Evolutionary conservation across 2,888 invertebrate genomes (phyloP).

Genomic region (Mythimna lalbum): DNA sequence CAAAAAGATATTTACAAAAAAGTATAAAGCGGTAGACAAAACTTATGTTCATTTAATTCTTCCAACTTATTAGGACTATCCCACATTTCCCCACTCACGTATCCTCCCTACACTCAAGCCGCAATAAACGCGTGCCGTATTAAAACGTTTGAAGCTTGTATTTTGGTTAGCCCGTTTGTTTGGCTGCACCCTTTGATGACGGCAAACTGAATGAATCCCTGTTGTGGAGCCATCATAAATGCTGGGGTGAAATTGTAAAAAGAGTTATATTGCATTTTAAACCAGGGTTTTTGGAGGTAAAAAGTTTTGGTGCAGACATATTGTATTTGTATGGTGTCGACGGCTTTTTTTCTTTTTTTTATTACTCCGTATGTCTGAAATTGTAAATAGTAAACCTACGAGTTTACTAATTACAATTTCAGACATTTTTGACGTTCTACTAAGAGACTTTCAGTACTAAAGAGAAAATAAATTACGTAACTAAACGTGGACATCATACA

Average conservation of each 20-base stretch:
- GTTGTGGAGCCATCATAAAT: slow-evolving; percentile 46
- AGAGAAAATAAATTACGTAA: background rate
- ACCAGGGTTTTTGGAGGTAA: slow-evolving; percentile 6
- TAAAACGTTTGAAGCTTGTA: slow-evolving; percentile 69
- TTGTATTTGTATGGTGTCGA: background rate
- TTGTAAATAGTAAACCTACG: too few species aligned
- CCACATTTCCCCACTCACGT: background rate
- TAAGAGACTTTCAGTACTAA: background rate
- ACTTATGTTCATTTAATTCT: too few species aligned
- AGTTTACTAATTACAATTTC: too few species aligned
- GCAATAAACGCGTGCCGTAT: slow-evolving; percentile 66
- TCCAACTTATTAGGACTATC: slow-evolving; percentile 3
- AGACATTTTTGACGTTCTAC: too few species aligned
- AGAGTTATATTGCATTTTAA: slow-evolving; percentile 28
- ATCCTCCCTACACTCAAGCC: slow-evolving; percentile 20
- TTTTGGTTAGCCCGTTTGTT: slow-evolving; percentile 60
- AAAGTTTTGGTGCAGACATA: background rate
- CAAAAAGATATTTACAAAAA: too few species aligned
- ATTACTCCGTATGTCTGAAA: too few species aligned
- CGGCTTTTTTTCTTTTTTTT: background rate
- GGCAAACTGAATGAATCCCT: slow-evolving; percentile 57
- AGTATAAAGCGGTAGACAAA: too few species aligned
- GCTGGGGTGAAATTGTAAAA: slow-evolving; percentile 18
- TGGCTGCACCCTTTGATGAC: slow-evolving; percentile 65
- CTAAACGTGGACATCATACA: background rate